These are phyloP conservation scores for Ellobium chinense DNA, from an alignment of 2,888 invertebrate genomes.

Conservation along the genomic window DNA sequence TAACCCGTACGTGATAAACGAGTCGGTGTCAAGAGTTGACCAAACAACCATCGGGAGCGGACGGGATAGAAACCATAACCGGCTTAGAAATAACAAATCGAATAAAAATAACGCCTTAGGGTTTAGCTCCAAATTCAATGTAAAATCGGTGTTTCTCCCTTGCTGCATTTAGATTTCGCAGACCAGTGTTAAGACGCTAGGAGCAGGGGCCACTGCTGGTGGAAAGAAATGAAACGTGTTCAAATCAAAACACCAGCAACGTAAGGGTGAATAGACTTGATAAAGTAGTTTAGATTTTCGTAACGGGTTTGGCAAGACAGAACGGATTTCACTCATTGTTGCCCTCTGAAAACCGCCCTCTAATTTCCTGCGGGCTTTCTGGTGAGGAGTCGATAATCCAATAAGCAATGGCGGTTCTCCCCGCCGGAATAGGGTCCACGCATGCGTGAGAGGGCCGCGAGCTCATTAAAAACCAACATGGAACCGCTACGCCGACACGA, in stretches of 20 bases:
- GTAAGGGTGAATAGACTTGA: background rate
- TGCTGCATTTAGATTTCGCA: background rate
- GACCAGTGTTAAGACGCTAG: background rate
- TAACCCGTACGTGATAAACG: background rate
- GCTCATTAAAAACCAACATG: constrained; percentile 31
- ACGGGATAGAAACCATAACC: background rate
- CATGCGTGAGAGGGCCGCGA: constrained; percentile 31
- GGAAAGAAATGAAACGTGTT: background rate
- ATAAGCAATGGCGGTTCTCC: constrained; percentile 14
- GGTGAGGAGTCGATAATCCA: constrained; percentile 28
- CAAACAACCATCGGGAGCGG: background rate
- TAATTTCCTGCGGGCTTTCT: constrained; percentile 36
- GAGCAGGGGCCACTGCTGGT: no score
- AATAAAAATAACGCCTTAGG: background rate
- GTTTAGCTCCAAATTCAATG: constrained; percentile 9
- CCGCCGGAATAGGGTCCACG: constrained; percentile 27
- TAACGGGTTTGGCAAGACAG: constrained; percentile 22
- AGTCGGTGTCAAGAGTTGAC: no score
- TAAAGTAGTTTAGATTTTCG: constrained; percentile 1
- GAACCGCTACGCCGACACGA: constrained; percentile 11
- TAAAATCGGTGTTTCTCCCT: background rate
- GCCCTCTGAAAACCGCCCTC: constrained; percentile 14
- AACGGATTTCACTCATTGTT: constrained; percentile 18
- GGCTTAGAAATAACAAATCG: background rate
- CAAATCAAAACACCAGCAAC: background rate